These are phyloP conservation scores for Centropyge bicolor DNA, from an alignment of 2,797 vertebrate genomes.

Conservation along the genomic window DNA sequence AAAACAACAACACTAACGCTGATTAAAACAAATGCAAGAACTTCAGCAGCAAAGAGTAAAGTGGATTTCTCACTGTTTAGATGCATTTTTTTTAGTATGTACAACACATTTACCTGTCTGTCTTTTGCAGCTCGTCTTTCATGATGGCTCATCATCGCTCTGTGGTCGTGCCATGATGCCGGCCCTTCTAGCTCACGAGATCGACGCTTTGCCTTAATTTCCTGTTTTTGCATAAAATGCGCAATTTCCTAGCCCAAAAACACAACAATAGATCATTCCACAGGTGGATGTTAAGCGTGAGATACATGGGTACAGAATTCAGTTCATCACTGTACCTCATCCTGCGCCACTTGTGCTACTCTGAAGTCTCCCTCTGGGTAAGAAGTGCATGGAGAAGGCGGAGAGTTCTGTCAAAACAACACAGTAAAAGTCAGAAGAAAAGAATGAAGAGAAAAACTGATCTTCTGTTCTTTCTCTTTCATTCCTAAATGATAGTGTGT, in stretches of 20 bases:
- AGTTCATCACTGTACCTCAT: constrained; percentile 77
- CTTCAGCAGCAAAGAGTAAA: not conserved
- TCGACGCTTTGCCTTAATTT: constrained; percentile 81
- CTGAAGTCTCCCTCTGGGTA: constrained; percentile 82
- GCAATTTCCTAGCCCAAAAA: constrained; percentile 85
- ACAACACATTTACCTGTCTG: constrained; percentile 66
- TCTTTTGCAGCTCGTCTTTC: constrained; percentile 71
- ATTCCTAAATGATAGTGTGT: not conserved
- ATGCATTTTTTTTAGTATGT: not conserved
- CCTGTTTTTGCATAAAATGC: constrained; percentile 88
- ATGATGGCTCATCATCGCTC: constrained; percentile 65
- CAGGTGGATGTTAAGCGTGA: not conserved
- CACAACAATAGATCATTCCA: not conserved
- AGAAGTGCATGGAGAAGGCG: constrained; percentile 24
- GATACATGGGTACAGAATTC: not conserved
- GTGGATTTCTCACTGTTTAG: not conserved
- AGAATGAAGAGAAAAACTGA: not conserved
- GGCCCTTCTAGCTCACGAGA: constrained; percentile 79
- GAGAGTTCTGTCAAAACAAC: constrained; percentile 63
- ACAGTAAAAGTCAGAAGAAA: not conserved
- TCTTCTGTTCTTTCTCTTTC: not conserved
- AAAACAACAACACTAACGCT: not conserved
- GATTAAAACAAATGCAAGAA: not conserved
- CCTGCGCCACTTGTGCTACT: constrained; percentile 87
- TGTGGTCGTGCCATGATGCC: constrained; percentile 67